phyloP scores from a whole-genome alignment of 1,140 invertebrate genomes.

The fruit fly (Drosophila melanogaster) region Release_6_plus_ISO1_MT NT_037436.4:1188001-1188500 shows the following conservation, averaged over 20 bases:
- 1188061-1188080: conserved; percentile 53
- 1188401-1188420: conserved; percentile 76
- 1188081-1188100: conserved; percentile 67
- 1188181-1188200: conserved; percentile 77
- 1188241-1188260: conserved; percentile 51
- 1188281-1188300: conserved; percentile 67
- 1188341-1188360: not conserved
- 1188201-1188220: not conserved
- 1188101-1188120: conserved; percentile 81
- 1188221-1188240: conserved; percentile 1
- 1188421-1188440: conserved; percentile 24
- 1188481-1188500: conserved; percentile 1
- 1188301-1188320: conserved; percentile 71
- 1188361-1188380: conserved; percentile 52
- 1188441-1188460: conserved; percentile 27
- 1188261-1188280: conserved; percentile 74
- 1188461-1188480: conserved; percentile 7
- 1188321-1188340: conserved; percentile 44
- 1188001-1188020: conserved; percentile 79
- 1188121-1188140: conserved; percentile 31
- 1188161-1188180: conserved; percentile 77
- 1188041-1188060: conserved; percentile 21
- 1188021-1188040: conserved; percentile 10
- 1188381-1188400: conserved; percentile 69
- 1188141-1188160: conserved; percentile 72